phyloP scores from a whole-genome alignment of 2,113 vertebrate species.

The Noturus placidus region DNA sequence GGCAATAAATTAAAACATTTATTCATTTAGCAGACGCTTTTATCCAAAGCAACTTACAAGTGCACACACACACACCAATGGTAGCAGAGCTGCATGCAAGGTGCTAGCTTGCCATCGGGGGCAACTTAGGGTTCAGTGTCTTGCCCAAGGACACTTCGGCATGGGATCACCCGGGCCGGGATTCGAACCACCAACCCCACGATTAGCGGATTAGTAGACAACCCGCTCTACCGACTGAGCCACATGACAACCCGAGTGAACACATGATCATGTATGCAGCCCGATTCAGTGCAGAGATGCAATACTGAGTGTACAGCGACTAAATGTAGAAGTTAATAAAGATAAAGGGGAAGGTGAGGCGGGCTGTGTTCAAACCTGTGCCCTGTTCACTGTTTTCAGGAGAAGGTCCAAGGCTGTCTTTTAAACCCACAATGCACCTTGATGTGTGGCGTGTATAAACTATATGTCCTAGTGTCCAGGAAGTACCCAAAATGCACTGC shows the following conservation, averaged over 20 bases:
- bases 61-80: no score
- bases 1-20: not conserved
- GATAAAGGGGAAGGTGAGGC: not conserved
- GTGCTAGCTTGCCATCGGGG: no score
- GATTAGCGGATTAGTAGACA: no score
- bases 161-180: no score
- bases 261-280: not conserved
- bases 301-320: not conserved
- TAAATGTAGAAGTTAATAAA: not conserved
- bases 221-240: no score
- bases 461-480: not conserved
- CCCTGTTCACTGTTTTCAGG: not conserved
- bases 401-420: not conserved
- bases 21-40: no score
- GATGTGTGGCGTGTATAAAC: not conserved
- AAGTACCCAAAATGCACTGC: not conserved
- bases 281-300: conserved; percentile 34
- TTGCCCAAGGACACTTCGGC: no score
- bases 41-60: no score
- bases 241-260: not conserved
- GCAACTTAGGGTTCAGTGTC: no score
- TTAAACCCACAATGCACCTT: not conserved
- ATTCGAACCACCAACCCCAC: no score
- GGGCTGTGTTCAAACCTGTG: not conserved
- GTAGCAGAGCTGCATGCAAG: no score